phyloP scores from a whole-genome alignment of 2,888 invertebrate species.

The Drosophila limbata region DNA sequence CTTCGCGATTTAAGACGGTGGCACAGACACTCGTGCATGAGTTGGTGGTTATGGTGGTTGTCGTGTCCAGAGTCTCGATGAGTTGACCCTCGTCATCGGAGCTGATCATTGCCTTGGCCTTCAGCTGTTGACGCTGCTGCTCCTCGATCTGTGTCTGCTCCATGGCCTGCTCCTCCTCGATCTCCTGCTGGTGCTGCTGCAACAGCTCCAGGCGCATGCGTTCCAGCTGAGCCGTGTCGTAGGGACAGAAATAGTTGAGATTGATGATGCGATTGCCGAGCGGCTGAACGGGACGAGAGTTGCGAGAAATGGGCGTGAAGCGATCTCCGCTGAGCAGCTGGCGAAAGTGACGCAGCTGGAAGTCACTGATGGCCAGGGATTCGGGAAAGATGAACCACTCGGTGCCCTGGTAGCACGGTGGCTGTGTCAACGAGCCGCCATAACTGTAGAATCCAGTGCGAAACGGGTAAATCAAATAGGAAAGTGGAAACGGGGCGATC shows the following conservation, averaged over 20 bases:
- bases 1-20: conserved; percentile 51
- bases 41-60: conserved; percentile 65
- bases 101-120: conserved; percentile 1
- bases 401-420: conserved; percentile 88
- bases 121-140: conserved; percentile 11
- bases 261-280: conserved; percentile 77
- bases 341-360: conserved; percentile 85
- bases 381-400: conserved; percentile 88
- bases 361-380: conserved; percentile 86
- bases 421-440: conserved; percentile 87
- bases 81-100: conserved; percentile 69
- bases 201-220: conserved; percentile 44
- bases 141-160: conserved; percentile 20
- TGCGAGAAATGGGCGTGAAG: conserved; percentile 78
- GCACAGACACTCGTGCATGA: conserved; percentile 60
- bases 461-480: conserved; percentile 87
- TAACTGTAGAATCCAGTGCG: conserved; percentile 87
- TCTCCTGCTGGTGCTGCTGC: conserved; percentile 40
- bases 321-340: conserved; percentile 78
- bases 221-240: conserved; percentile 60
- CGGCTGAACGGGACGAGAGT: conserved; percentile 84
- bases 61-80: conserved; percentile 70
- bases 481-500: conserved; percentile 87
- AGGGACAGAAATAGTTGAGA: conserved; percentile 80
- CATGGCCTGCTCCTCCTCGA: conserved; percentile 18